Evolutionary conservation across 2,888 invertebrate species (phyloP).

Genomic region (Gnatocerus cornutus): DNA sequence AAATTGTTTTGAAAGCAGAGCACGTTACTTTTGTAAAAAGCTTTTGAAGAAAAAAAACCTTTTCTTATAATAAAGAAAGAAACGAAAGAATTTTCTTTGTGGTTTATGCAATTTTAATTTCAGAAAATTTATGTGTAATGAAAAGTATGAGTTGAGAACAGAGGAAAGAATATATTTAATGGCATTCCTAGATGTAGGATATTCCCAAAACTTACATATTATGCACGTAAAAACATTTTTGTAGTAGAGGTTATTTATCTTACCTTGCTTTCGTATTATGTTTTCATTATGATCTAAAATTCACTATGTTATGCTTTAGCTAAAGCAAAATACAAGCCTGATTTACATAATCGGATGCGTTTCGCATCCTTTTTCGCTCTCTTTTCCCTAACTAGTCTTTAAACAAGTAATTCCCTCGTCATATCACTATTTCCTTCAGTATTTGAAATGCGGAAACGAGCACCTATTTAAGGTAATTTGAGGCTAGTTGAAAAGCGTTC

Average conservation of each 20-base stretch:
- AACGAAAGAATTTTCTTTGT: conserved; percentile 10
- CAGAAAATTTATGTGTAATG: not conserved
- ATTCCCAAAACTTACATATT: conserved; percentile 17
- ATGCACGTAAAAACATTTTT: conserved; percentile 34
- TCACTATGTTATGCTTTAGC: conserved; percentile 44
- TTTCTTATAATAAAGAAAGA: not conserved
- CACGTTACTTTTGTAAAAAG: not conserved
- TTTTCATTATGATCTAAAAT: conserved; percentile 45
- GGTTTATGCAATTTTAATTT: conserved; percentile 14
- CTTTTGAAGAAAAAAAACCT: conserved; percentile 3
- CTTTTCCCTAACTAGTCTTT: conserved; percentile 28
- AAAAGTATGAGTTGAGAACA: not conserved
- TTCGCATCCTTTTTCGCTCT: conserved; percentile 23
- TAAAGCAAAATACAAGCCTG: conserved; percentile 39
- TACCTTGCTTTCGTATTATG: conserved; percentile 40
- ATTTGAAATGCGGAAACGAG: conserved; percentile 1
- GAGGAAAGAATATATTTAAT: conserved; percentile 4
- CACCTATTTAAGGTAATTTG: conserved; percentile 34
- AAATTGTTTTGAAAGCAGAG: conserved; percentile 16
- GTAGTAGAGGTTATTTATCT: conserved; percentile 28
- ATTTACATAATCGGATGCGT: conserved; percentile 43
- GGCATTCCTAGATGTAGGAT: conserved; percentile 8
- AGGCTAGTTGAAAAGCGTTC: conserved; percentile 32
- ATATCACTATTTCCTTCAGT: conserved; percentile 33
- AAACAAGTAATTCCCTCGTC: conserved; percentile 37